Conservation (phyloP, 2,797 vertebrate genomes). For the Pseudochirops cupreus region DNA sequence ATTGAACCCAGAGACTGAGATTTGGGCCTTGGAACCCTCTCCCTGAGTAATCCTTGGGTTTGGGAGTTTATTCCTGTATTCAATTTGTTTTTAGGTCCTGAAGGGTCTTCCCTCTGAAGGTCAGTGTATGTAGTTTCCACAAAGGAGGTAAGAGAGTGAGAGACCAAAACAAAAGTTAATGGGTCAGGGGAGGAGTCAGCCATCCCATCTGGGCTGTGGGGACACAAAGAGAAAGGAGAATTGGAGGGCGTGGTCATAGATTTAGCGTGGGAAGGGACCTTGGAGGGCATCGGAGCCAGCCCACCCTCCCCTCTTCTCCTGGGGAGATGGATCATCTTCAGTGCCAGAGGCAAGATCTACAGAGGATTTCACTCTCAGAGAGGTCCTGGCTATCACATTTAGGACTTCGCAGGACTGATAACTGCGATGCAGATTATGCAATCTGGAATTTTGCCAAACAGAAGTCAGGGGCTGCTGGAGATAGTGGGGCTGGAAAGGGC, state of each 20-base stretch:
- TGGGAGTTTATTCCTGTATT: background rate
- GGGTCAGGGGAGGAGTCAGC: background rate
- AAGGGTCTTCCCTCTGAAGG: background rate
- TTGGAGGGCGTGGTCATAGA: too few relatives aligned
- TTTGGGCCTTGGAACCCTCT: background rate
- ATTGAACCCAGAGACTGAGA: background rate
- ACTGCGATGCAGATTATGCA: background rate
- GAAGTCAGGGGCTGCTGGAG: background rate
- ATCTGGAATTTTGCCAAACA: background rate
- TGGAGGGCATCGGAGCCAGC: background rate
- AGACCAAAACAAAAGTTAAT: background rate
- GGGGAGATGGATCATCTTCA: rapidly evolving
- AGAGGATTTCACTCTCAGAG: background rate
- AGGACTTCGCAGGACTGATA: background rate
- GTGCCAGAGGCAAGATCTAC: background rate
- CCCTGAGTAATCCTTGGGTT: background rate
- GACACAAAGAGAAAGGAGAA: background rate
- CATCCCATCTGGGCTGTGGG: background rate
- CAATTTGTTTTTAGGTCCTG: background rate
- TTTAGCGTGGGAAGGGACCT: too few relatives aligned
- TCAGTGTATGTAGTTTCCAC: too few relatives aligned
- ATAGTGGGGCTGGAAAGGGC: background rate
- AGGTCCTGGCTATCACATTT: background rate
- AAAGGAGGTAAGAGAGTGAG: too few relatives aligned
- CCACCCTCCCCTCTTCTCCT: background rate